A percentile compares a stretch with the other conserved stretches of the same genome.
These are phyloP conservation scores for Tenodera sinensis DNA, from an alignment of 2,888 invertebrate genomes.

Conservation along the genomic window DNA sequence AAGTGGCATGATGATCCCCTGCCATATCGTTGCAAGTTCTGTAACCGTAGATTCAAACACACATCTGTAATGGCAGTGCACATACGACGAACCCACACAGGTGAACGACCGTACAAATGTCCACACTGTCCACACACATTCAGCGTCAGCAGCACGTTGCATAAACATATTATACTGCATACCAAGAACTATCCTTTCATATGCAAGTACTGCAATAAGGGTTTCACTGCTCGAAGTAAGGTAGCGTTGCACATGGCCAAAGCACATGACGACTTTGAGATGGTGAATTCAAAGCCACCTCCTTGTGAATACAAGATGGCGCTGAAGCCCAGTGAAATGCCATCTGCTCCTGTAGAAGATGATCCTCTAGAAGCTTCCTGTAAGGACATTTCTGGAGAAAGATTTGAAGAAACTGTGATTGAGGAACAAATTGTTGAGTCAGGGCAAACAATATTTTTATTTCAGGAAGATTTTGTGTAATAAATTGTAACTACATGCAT, in stretches of 20 bases:
- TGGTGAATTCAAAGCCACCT: conserved; percentile 23
- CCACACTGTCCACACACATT: conserved; percentile 46
- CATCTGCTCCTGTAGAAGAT: not conserved
- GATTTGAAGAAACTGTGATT: not conserved
- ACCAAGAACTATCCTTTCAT: conserved; percentile 33
- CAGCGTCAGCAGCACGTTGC: conserved; percentile 46
- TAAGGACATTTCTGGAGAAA: not conserved
- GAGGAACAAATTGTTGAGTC: conserved; percentile 9
- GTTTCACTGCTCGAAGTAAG: conserved; percentile 34
- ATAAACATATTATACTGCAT: conserved; percentile 43
- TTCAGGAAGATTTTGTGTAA: not conserved
- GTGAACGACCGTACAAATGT: conserved; percentile 47
- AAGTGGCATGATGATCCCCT: conserved; percentile 36
- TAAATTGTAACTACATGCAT: not conserved
- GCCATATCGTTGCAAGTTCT: conserved; percentile 34
- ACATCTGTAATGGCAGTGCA: conserved; percentile 38
- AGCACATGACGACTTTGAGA: conserved; percentile 29
- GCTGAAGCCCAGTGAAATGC: conserved; percentile 25
- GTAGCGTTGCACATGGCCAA: conserved; percentile 31
- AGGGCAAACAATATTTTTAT: not conserved
- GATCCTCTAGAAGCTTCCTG: not conserved
- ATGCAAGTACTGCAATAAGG: conserved; percentile 33
- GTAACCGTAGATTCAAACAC: conserved; percentile 33
- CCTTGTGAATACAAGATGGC: conserved; percentile 33
- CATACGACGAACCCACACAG: conserved; percentile 46